phyloP scores from a whole-genome alignment of 2,888 invertebrate species.

The Drosophila ochracea region DNA sequence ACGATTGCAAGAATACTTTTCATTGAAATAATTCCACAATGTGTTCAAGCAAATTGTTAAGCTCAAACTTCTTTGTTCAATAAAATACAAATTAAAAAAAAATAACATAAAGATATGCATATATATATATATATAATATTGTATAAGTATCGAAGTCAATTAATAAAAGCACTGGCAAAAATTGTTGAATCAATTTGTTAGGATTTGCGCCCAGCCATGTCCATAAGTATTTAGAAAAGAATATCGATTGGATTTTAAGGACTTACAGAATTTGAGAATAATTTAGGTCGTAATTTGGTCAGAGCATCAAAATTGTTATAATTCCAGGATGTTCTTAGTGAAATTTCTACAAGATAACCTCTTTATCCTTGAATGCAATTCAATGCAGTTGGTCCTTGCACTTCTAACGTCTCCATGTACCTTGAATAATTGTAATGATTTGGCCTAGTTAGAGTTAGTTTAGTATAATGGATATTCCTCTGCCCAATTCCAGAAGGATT shows the following conservation, averaged over 20 bases:
- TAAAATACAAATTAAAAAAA: neutral
- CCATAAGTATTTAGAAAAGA: neutral
- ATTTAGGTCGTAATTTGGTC: neutral
- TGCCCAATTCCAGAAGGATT: too few species aligned
- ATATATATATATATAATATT: neutral
- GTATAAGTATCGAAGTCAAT: neutral
- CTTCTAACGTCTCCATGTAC: neutral
- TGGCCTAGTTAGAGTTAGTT: neutral
- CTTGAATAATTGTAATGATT: neutral
- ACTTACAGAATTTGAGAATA: too few species aligned
- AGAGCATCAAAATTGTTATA: neutral
- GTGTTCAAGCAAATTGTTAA: neutral
- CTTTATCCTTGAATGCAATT: neutral
- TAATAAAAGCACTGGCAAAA: neutral
- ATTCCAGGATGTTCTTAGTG: neutral
- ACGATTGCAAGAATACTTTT: conserved; percentile 2
- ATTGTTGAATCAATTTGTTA: neutral
- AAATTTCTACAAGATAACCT: neutral
- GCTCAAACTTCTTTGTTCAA: neutral
- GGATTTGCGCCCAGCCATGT: neutral
- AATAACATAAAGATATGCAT: neutral
- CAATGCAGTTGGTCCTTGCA: neutral
- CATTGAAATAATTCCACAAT: conserved; percentile 4
- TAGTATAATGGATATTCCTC: neutral
- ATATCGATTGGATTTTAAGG: too few species aligned